Evolutionary conservation across 2,888 invertebrate genomes (phyloP), one percentile per base, ranked within the genome.

Genomic region (Cryptocephalus moraei): DNA sequence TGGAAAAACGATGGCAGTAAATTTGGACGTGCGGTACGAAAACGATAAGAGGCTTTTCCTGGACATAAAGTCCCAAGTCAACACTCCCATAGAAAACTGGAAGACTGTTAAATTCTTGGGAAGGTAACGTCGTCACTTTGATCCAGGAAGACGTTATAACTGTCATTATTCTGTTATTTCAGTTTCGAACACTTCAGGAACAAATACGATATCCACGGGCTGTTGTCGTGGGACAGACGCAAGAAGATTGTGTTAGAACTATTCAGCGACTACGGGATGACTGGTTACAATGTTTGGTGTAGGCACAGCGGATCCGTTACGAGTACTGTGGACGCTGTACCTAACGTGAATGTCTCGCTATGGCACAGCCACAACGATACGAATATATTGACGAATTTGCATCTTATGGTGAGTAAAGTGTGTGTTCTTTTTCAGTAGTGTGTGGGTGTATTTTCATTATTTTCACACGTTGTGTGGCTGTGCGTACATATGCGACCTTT

Each of bases 81-180:
- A 73, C 4, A 78, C 78, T 12, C 80, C 80, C 1, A 78, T 80
- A 56, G 75, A 77, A 46, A 72, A 75, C 49, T 78, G 78, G 77
- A 75, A 69, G 57, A 74, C 71, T 56, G 77, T 76, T 31, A 72
- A 75, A 14, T 56, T 79, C 8, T 69, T 68, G 55, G 72, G 71
- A 52, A 73, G 72, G 79, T 79, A 69, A 57, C 43, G 11, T 2
- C 44, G 43, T n/a, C 9, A 42, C 6, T 10, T 22, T 4, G 8
- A 13, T 2, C 2, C 22, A 42, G 4, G 22, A 31, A 42, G 10
- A 42, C 22, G 8, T 10, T 36, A 13, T 34, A 33, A 44, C n/a
- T 41, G 49, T 50, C 49, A 55, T 4, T 36, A 6, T 11, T 12
- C n/a, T 11, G 6, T 36, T 36, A 54, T 62, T 60, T 38, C 55